Evolutionary conservation across 1,140 invertebrate species (phyloP).

Genomic region (Parapsyche elsis): DNA sequence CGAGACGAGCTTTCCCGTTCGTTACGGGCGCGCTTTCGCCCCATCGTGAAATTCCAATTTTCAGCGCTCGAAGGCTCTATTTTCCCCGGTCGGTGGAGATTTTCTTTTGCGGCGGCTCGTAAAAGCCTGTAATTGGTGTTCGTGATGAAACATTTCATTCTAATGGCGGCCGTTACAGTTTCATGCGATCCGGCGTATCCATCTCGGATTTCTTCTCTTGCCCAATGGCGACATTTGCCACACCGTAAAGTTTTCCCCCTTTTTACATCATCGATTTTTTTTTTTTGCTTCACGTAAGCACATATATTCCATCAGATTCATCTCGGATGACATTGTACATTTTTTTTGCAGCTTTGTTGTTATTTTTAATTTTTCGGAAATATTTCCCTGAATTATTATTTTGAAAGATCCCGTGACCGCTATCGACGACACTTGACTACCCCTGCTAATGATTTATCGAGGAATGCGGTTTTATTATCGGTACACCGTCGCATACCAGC

Average conservation of each 20-base stretch:
- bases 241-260: not conserved
- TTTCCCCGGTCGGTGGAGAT: slow-evolving; percentile 9
- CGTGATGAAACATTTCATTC: slow-evolving; percentile 44
- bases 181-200: slow-evolving; percentile 11
- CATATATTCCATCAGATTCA: too few relatives aligned
- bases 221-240: not conserved
- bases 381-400: too few relatives aligned
- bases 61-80: slow-evolving; percentile 19
- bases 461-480: slow-evolving; percentile 23
- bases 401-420: not conserved
- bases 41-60: slow-evolving; percentile 38
- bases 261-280: not conserved
- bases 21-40: slow-evolving; percentile 6
- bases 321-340: too few relatives aligned
- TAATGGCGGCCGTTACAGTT: slow-evolving; percentile 36
- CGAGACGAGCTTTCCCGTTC: slow-evolving; percentile 3
- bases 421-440: not conserved
- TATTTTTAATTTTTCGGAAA: too few relatives aligned
- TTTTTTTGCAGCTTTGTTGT: too few relatives aligned
- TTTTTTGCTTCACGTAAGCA: not conserved
- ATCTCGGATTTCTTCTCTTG: slow-evolving; percentile 2
- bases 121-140: slow-evolving; percentile 39
- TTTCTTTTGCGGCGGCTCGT: slow-evolving; percentile 38
- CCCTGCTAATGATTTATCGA: slow-evolving; percentile 21
- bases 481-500: slow-evolving; percentile 23